Evolutionary conservation across 2,888 invertebrate species (phyloP).

Genomic region (Zaprionus obscuricornis): DNA sequence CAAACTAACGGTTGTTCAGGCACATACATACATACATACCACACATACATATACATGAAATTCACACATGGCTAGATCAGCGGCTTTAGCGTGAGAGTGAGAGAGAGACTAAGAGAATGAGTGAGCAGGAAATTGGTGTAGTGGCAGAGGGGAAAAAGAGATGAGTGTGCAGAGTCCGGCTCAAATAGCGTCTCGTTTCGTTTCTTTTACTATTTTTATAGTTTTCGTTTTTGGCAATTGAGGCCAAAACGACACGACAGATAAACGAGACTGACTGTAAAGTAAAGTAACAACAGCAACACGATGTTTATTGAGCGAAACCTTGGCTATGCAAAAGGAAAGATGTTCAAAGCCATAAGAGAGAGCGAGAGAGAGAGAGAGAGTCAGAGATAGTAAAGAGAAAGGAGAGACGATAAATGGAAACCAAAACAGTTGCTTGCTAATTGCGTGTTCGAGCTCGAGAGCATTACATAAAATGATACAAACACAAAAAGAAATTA

Average conservation of each 20-base stretch:
- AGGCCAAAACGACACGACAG: conserved; percentile 51
- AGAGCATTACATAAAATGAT: conserved; percentile 41
- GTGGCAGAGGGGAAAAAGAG: too few relatives aligned
- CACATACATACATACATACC: conserved; percentile 8
- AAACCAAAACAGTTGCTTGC: conserved; percentile 38
- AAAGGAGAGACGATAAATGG: neutral
- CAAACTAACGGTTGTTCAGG: conserved; percentile 49
- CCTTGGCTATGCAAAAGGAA: conserved; percentile 26
- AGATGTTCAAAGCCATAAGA: too few relatives aligned
- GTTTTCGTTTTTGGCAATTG: conserved; percentile 53
- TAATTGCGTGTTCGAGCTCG: conserved; percentile 29
- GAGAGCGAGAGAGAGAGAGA: neutral
- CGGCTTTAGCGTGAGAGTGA: neutral
- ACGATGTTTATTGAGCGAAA: conserved; percentile 29
- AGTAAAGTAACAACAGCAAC: conserved; percentile 11
- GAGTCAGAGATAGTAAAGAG: neutral
- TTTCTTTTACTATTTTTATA: conserved; percentile 19
- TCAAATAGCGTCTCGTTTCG: conserved; percentile 22
- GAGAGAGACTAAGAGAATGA: conserved; percentile 1
- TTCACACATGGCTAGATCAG: conserved; percentile 27
- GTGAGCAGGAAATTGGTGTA: conserved; percentile 1
- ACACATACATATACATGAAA: neutral
- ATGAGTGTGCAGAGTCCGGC: too few relatives aligned
- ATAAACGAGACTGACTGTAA: conserved; percentile 1
- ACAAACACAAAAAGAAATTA: conserved; percentile 23